These are phyloP conservation scores for Monoplex corrugatus DNA, from an alignment of 2,888 invertebrate genomes.

Conservation along the genomic window DNA sequence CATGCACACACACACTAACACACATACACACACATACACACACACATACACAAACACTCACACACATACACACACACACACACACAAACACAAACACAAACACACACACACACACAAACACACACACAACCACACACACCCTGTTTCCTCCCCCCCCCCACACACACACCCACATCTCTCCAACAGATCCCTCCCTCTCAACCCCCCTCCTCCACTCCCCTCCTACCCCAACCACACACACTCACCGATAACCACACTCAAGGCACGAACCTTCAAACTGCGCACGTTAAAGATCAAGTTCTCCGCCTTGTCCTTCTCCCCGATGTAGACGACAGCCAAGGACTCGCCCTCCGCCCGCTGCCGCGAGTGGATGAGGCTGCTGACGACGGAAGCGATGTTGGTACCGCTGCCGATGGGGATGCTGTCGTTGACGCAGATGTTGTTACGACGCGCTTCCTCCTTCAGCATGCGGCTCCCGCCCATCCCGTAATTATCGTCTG, in stretches of 20 bases:
- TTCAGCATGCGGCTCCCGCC: conserved; percentile 56
- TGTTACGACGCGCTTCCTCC: conserved; percentile 58
- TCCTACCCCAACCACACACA: background rate
- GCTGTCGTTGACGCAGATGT: conserved; percentile 67
- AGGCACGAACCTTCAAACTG: background rate
- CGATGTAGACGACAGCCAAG: conserved; percentile 70
- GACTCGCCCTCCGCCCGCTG: conserved; percentile 49
- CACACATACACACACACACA: conserved; percentile 1
- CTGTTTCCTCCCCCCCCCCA: background rate
- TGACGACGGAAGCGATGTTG: background rate
- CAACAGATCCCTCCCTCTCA: background rate
- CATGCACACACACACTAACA: background rate
- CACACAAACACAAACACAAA: background rate
- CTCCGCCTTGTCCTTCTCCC: conserved; percentile 58
- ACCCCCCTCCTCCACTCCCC: background rate
- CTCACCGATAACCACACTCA: background rate
- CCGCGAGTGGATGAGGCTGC: conserved; percentile 36
- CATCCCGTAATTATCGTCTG: conserved; percentile 66
- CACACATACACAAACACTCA: too few relatives aligned
- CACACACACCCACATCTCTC: background rate
- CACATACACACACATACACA: background rate
- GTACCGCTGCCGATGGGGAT: conserved; percentile 33
- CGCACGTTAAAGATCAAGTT: conserved; percentile 57
- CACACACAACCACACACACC: background rate
- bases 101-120: background rate